Evolutionary conservation across 2,113 vertebrate species (phyloP).

Genomic region (Pyrgilauda ruficollis): DNA sequence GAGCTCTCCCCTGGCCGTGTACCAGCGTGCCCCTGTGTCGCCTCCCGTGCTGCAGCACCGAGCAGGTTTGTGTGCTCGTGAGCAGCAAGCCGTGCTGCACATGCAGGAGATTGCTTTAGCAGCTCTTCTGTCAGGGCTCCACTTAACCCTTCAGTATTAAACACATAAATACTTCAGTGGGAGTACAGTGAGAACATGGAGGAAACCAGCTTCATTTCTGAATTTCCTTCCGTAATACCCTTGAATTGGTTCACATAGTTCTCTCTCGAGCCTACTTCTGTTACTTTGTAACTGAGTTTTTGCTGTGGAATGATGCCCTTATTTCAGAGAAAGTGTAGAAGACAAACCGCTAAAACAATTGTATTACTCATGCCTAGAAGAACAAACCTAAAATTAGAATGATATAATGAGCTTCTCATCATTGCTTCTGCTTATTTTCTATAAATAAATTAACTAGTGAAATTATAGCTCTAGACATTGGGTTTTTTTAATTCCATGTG

Average conservation of each 20-base stretch:
- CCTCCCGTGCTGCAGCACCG: not conserved
- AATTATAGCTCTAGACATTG: not conserved
- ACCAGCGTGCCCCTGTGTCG: not conserved
- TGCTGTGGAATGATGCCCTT: not conserved
- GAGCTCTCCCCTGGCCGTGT: not conserved
- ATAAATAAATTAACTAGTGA: not conserved
- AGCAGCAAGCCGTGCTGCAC: not conserved
- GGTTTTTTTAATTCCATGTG: not conserved
- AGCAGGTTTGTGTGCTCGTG: not conserved
- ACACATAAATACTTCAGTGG: not conserved
- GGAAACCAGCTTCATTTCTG: not conserved
- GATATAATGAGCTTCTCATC: not conserved
- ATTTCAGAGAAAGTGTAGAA: not conserved
- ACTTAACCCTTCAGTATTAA: not conserved
- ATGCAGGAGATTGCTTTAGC: not conserved
- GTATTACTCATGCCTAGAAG: not conserved
- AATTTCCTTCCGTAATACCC: not conserved
- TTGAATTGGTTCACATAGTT: not conserved
- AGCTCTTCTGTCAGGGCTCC: not conserved
- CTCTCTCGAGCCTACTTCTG: not conserved
- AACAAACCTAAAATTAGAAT: not conserved
- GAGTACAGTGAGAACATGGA: not conserved
- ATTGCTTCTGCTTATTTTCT: not conserved
- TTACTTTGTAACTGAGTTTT: not conserved
- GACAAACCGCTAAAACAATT: not conserved